Percentiles rank a stretch among this genome's conserved stretches.
Evolutionary conservation across 1,140 invertebrate genomes (phyloP).

Genomic region (Limonius californicus): DNA sequence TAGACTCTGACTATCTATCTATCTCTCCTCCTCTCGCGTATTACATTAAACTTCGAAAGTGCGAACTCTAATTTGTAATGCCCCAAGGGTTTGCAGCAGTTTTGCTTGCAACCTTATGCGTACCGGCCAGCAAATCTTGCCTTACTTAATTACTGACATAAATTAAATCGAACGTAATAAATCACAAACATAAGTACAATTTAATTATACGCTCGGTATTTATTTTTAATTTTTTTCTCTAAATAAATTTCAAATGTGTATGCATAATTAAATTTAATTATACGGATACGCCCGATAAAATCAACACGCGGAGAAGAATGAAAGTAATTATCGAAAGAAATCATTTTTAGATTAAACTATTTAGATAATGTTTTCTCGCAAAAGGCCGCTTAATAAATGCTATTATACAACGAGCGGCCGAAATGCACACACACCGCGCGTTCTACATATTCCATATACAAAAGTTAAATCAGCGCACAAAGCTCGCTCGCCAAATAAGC

Average conservation of each 20-base stretch:
- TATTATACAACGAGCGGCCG: neutral
- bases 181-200: conserved; percentile 44
- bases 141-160: conserved; percentile 41
- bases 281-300: neutral
- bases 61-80: neutral
- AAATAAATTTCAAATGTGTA: neutral
- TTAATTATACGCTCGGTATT: conserved; percentile 35
- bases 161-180: conserved; percentile 44
- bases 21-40: neutral
- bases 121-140: conserved; percentile 28
- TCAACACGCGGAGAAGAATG: neutral
- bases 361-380: neutral
- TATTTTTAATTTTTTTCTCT: neutral
- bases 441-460: neutral
- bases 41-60: neutral
- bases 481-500: neutral
- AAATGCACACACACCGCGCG: neutral
- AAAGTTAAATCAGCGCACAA: neutral
- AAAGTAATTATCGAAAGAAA: neutral
- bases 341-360: neutral
- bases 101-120: neutral
- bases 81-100: neutral
- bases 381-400: neutral
- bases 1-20: too few relatives aligned
- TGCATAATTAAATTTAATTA: conserved; percentile 2